Percentiles rank a stretch among this genome's conserved stretches.
Evolutionary conservation across 2,888 invertebrate genomes (phyloP).

Genomic region (Drosophila koepferae): DNA sequence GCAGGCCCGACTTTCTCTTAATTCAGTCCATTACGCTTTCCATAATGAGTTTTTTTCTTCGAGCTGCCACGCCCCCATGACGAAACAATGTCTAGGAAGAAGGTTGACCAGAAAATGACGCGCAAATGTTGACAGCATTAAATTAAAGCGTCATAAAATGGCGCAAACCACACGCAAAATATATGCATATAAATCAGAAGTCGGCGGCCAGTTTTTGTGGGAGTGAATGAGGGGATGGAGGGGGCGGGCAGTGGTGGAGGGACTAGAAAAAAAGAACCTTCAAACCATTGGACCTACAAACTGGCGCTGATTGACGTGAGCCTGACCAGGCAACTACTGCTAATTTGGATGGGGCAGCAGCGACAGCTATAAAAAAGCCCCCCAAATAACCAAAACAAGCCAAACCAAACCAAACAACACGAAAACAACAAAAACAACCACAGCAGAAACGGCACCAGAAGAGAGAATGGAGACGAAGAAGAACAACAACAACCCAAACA

Average conservation of each 20-base stretch:
- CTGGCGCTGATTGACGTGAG: constrained; percentile 65
- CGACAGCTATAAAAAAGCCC: constrained; percentile 32
- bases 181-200: constrained; percentile 72
- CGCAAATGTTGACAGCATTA: constrained; percentile 78
- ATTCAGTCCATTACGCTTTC: constrained; percentile 12
- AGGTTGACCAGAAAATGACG: constrained; percentile 73
- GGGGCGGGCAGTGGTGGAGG: not conserved
- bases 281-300: not conserved
- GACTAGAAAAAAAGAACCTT: not conserved
- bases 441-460: not conserved
- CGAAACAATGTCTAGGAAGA: constrained; percentile 59
- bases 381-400: constrained; percentile 53
- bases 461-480: not conserved
- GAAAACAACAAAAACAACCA: constrained; percentile 18
- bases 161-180: constrained; percentile 69
- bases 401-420: constrained; percentile 57
- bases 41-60: constrained; percentile 11
- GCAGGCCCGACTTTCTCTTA: not conserved
- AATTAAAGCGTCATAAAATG: constrained; percentile 71
- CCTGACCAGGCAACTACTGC: constrained; percentile 66
- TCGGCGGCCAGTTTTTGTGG: constrained; percentile 14
- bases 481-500: constrained; percentile 22
- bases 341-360: constrained; percentile 56
- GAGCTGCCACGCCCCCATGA: constrained; percentile 53
- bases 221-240: too few species aligned